These are phyloP conservation scores for Pagetopsis macropterus DNA, from an alignment of 2,797 vertebrate genomes.

Conservation along the genomic window DNA sequence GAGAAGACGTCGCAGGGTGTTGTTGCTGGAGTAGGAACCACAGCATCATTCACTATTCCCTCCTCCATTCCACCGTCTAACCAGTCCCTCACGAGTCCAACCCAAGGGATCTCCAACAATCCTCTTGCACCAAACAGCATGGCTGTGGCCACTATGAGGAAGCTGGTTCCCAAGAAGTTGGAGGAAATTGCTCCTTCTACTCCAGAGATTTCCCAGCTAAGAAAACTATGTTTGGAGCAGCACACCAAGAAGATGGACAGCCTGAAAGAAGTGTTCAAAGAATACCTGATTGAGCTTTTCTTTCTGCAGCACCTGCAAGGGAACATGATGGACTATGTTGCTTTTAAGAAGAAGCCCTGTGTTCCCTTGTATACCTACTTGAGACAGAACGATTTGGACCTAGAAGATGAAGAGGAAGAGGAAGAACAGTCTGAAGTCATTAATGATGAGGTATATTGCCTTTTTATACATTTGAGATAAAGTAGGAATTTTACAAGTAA, in stretches of 20 bases:
- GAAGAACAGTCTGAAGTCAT: slow-evolving; percentile 98
- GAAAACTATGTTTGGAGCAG: slow-evolving; percentile 95
- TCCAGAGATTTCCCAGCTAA: slow-evolving; percentile 92
- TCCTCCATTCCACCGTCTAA: slow-evolving; percentile 90
- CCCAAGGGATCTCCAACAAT: slow-evolving; percentile 86
- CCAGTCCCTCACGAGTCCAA: slow-evolving; percentile 87
- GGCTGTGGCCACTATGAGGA: slow-evolving; percentile 82
- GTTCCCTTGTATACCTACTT: slow-evolving; percentile 94
- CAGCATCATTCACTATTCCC: slow-evolving; percentile 87
- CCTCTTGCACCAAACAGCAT: slow-evolving; percentile 83
- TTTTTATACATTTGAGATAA: slow-evolving; percentile 6
- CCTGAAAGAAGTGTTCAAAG: slow-evolving; percentile 93
- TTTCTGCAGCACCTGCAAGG: slow-evolving; percentile 98
- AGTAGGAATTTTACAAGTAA: neutral
- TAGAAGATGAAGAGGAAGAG: slow-evolving; percentile 96
- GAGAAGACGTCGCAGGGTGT: slow-evolving; percentile 88
- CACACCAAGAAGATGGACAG: slow-evolving; percentile 93
- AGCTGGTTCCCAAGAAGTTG: slow-evolving; percentile 88
- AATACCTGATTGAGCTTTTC: slow-evolving; percentile 95
- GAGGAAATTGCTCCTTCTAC: slow-evolving; percentile 95
- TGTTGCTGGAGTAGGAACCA: slow-evolving; percentile 86
- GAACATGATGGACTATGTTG: slow-evolving; percentile 99
- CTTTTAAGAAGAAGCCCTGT: slow-evolving; percentile 97
- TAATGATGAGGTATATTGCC: slow-evolving; percentile 94
- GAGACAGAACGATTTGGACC: slow-evolving; percentile 94